Percentiles rank a stretch among this genome's conserved stretches.
Conservation (phyloP, 2,888 invertebrate genomes). For the Leuctra nigra region DNA sequence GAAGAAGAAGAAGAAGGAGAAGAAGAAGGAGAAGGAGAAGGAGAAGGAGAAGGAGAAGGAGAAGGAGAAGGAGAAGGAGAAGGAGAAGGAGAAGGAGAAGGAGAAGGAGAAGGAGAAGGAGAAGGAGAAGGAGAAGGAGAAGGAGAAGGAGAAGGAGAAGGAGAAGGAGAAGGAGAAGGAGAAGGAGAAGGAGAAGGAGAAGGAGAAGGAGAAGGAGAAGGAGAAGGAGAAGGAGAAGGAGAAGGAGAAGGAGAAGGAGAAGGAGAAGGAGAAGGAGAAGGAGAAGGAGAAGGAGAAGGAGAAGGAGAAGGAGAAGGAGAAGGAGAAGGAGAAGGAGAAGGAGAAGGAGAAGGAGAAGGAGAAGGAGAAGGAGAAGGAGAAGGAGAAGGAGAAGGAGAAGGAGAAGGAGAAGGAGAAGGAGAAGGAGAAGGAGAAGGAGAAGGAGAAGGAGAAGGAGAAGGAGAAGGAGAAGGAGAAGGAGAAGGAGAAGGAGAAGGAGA, state of each 20-base stretch:
- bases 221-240: slow-evolving; percentile 3
- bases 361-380: not conserved
- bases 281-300: slow-evolving; percentile 3
- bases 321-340: not conserved
- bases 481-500: slow-evolving; percentile 3
- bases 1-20: not conserved
- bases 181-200: slow-evolving; percentile 3
- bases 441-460: not conserved
- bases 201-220: slow-evolving; percentile 3
- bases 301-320: not conserved
- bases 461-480: slow-evolving; percentile 3
- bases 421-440: not conserved
- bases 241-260: slow-evolving; percentile 1
- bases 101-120: not conserved
- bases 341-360: not conserved
- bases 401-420: slow-evolving; percentile 3
- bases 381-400: not conserved
- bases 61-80: slow-evolving; percentile 3
- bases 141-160: slow-evolving; percentile 3
- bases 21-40: not conserved
- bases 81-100: slow-evolving; percentile 1
- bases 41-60: not conserved
- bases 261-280: slow-evolving; percentile 3
- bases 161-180: slow-evolving; percentile 3
- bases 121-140: slow-evolving; percentile 1